Percentiles rank a stretch among this genome's conserved stretches.
Evolutionary conservation across 2,113 vertebrate species (phyloP).

Genomic region (Gymnocephalus cernua): DNA sequence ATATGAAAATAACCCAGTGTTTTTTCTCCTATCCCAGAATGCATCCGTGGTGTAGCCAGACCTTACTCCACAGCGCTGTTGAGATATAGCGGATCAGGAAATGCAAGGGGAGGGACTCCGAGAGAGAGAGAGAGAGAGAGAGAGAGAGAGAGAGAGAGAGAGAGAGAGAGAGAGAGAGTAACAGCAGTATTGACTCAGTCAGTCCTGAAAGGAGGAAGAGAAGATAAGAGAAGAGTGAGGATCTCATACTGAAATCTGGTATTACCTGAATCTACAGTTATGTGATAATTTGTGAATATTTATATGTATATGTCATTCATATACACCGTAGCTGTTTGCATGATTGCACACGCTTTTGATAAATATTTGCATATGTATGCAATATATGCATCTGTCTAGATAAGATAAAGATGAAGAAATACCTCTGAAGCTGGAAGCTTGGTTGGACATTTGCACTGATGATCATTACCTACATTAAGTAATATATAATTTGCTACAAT

Average conservation of each 20-base stretch:
- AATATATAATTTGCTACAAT: neutral
- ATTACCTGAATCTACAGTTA: neutral
- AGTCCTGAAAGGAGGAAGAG: slow-evolving; percentile 1
- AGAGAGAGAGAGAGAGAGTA: neutral
- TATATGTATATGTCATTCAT: neutral
- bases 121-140: neutral
- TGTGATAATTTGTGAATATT: neutral
- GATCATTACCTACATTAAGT: neutral
- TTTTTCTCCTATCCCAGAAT: too few species aligned
- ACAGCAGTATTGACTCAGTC: neutral
- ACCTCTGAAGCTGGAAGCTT: neutral
- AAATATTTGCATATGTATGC: neutral
- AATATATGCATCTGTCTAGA: neutral
- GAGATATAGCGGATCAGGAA: too few species aligned
- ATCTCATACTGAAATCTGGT: slow-evolving; percentile 27
- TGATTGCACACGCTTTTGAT: neutral
- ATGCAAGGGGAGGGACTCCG: too few species aligned
- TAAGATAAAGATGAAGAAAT: too few species aligned
- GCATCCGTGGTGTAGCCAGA: too few species aligned
- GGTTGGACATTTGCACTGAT: neutral
- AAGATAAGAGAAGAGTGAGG: slow-evolving; percentile 4
- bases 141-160: neutral
- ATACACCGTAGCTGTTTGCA: neutral
- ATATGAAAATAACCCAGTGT: too few species aligned
- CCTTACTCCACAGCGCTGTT: too few species aligned